Evolutionary conservation across 2,113 vertebrate genomes (phyloP), one percentile per base, ranked within the genome.

Genomic region (Saguinus imperator): DNA sequence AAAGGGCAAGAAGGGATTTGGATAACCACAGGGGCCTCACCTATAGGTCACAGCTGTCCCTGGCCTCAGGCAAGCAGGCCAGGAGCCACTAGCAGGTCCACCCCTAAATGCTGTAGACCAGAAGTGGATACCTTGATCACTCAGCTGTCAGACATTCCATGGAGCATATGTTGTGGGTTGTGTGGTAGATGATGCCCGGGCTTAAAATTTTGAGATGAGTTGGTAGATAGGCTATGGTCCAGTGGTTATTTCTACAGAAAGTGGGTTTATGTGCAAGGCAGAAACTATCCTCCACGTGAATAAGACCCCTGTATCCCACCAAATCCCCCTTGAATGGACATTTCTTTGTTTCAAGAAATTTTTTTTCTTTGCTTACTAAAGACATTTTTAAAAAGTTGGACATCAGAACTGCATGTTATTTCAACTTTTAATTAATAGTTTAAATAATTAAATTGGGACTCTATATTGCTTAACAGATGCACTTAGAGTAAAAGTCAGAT

Each of bases 31-130:
- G 92, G 87, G 73, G 12, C 27, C 66, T 93, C 91, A 97, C 89
- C 81, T 93, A 79, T 68, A 87, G 82, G 82, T 89, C 81, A 13
- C 98, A 97, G 97, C 93, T 97, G 97, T 96, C 73, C 57, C 68
- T 37, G 48, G 84, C 37, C 40, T 87, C 25, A 29, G 75, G 94
- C 79, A 70, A 27, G 68, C 58, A 70, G 79, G 27, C 87, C 40
- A 58, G 25, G 43, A 76, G 37, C 40, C 64, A 45, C 43, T 8
- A 91, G 91, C 94, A 91, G 73, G 37, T 96, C 23, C 70, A 20
- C 8, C 43, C 87, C 2, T 64, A 81, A 73, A 25, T 82, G 27
- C 57, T n/a, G 6, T 16, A 12, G 35, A 35, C 72, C 70, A 75
- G 72, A 96, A 90, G 96, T 13, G 57, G 77, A 97, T 43, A 37